Base-by-base conservation (phyloP, 1,140 invertebrate genomes). In the Aphaenogaster rudis region DNA sequence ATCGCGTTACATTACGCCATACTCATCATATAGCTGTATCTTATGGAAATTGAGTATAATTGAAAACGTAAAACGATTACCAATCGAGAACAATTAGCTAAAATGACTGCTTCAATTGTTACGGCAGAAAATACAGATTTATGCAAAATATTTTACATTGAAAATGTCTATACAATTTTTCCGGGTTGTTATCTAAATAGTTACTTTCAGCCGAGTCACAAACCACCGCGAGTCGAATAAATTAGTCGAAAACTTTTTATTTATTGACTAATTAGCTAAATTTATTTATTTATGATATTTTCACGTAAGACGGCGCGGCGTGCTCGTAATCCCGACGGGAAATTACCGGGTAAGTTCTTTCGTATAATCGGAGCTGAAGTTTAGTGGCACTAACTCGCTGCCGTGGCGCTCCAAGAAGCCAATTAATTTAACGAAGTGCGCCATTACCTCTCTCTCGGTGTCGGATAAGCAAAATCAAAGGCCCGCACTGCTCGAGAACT, bases 351-450 rank as follows among this genome's bases (percentile, higher is more conserved):
- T 50, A 84, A 84, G 80, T 89, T 87, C 88, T 74, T 54, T 76
- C 86, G 74, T 86, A 89, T 88, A 90, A 90, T 90, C 86, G 86
- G 82, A 86, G 80, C 69, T 90, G 89, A 90, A 90, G 89, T 90
- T 90, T 90, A 90, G 89, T 86, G 90, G 86, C 88, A 91, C 88
- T 91, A 91, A 91, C 89, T 79, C 61, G 86, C 59, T 91, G 86
- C 88, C 90, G 86, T 88, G 85, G 88, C 64, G 90, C 86, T 67
- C 69, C 78, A 87, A 79, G 71, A 69, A 90, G 90, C 92, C 88
- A 91, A 92, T 92, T 91, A 92, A 92, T 92, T 92, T 92, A 92
- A 92, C 89, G 90, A 92, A 92, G 90, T 90, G 87, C 82, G 86
- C 88, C 88, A 91, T 92, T 91, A 88, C 81, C 86, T 89, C 87